phyloP scores from a whole-genome alignment of 2,888 invertebrate species.

The Pheosia gnoma region DNA sequence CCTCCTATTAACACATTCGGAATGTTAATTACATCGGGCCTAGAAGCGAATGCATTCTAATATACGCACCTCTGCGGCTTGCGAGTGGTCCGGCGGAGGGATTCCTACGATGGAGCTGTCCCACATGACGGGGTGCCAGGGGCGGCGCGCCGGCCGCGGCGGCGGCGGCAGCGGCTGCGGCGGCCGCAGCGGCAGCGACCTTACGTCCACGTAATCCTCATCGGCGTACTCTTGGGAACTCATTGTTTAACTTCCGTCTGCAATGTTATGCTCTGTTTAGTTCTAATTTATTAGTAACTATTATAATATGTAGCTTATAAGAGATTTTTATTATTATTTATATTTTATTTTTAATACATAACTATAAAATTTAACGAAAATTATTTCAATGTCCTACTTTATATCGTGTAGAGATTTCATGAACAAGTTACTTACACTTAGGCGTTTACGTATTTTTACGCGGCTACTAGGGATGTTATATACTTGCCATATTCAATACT shows the following conservation, averaged over 20 bases:
- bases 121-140: slow-evolving; percentile 87
- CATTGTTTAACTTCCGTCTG: slow-evolving; percentile 30
- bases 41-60: too few species aligned
- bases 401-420: not conserved
- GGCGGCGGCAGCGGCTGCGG: slow-evolving; percentile 80
- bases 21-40: too few species aligned
- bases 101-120: slow-evolving; percentile 74
- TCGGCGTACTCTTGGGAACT: slow-evolving; percentile 54
- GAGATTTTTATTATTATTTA: slow-evolving; percentile 5
- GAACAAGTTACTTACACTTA: too few species aligned
- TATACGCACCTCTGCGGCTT: slow-evolving; percentile 42
- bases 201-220: slow-evolving; percentile 72
- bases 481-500: too few species aligned
- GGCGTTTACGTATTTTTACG: too few species aligned
- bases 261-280: slow-evolving; percentile 1
- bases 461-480: too few species aligned
- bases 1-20: too few species aligned
- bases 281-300: slow-evolving; percentile 7
- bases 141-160: slow-evolving; percentile 79
- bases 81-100: slow-evolving; percentile 61
- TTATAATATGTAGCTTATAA: not conserved
- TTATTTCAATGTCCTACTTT: not conserved
- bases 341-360: slow-evolving; percentile 9
- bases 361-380: not conserved
- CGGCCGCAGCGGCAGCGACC: slow-evolving; percentile 67